Base-by-base conservation (phyloP, 2,113 vertebrate genomes). In the Vulpes lagopus region DNA sequence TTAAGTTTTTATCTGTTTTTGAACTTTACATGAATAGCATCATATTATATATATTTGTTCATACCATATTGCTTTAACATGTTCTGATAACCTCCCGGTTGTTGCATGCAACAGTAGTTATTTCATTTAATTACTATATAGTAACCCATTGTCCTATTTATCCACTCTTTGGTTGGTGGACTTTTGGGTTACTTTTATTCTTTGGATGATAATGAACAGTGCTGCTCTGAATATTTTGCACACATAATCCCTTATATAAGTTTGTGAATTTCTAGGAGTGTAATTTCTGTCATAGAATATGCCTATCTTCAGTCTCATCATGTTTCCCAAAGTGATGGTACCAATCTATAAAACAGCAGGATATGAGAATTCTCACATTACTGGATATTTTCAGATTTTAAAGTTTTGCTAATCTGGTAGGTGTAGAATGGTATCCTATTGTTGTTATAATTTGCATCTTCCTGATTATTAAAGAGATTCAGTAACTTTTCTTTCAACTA, bases 1-100 rank as follows among this genome's bases (percentile, higher is more conserved):
- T 43, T 62, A 88, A 53, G 8, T 53, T 94, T 93, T 80, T 79
- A 16, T 86, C 73, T 59, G 57, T 27, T 71, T 93, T 89, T 88
- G 25, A 78, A 30, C 43, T 78, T 94, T 64, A 85, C 35, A 16
- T 20, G 25, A 88, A 59, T 89, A n/a, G 38, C 89, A 30, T 51
- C 43, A n/a, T 65, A 20, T 20, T 60, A 53, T 64, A 22, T 30
- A 35, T 76, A 32, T 69, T 64, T 43, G 65, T 76, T 71, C 10
- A 32, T 35, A n/a, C 55, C 76, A 60, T 57, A 23, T 14, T 71
- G 12, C 71, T 69, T 71, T 51, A 51, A 49, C 11, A 35, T 62
- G 67, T 84, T 91, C 51, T 65, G 69, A 79, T 89, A 64, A 27
- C 43, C 49, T 94, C 35, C 7, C 51, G 53, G n/a, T 84, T 1